Percentiles rank a stretch among this genome's conserved stretches.
Conservation (phyloP, 1,140 invertebrate genomes). For the Drosophila trapezifrons region DNA sequence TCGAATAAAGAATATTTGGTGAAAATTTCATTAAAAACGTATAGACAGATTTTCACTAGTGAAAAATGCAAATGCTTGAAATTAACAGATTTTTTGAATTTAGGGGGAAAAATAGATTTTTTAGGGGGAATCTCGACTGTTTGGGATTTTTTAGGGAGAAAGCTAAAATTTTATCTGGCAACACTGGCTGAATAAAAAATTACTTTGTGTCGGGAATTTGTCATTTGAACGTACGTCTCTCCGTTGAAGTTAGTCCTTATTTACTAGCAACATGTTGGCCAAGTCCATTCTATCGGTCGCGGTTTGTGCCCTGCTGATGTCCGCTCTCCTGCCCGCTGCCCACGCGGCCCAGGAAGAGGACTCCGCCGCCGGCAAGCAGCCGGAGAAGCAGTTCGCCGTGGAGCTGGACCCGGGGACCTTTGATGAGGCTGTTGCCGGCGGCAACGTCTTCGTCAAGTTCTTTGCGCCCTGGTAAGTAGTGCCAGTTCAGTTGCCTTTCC, state of each 20-base stretch:
- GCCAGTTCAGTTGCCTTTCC: not conserved
- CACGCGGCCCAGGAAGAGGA: slow-evolving; percentile 26
- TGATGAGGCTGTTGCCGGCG: slow-evolving; percentile 87
- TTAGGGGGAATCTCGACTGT: no score
- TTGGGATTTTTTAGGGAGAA: no score
- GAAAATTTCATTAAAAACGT: no score
- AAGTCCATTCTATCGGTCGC: slow-evolving; percentile 30
- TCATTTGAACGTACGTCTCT: not conserved
- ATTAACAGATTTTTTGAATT: no score
- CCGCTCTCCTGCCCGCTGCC: slow-evolving; percentile 19
- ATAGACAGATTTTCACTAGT: no score
- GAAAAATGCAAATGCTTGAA: no score
- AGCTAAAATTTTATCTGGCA: no score
- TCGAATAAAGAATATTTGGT: no score
- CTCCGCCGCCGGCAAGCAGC: slow-evolving; percentile 18
- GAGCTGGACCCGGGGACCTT: slow-evolving; percentile 86
- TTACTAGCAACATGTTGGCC: slow-evolving; percentile 24
- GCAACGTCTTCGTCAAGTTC: slow-evolving; percentile 90
- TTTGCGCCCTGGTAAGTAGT: slow-evolving; percentile 89
- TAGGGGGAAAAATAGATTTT: no score
- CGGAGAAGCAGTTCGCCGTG: slow-evolving; percentile 63
- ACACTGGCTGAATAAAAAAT: slow-evolving; percentile 7
- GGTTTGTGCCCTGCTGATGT: slow-evolving; percentile 20
- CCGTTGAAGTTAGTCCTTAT: not conserved
- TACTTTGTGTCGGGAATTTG: not conserved